Evolutionary conservation across 2,113 vertebrate species (phyloP), one percentile per base, ranked within the genome.

Genomic region (Antechinus flavipes): DNA sequence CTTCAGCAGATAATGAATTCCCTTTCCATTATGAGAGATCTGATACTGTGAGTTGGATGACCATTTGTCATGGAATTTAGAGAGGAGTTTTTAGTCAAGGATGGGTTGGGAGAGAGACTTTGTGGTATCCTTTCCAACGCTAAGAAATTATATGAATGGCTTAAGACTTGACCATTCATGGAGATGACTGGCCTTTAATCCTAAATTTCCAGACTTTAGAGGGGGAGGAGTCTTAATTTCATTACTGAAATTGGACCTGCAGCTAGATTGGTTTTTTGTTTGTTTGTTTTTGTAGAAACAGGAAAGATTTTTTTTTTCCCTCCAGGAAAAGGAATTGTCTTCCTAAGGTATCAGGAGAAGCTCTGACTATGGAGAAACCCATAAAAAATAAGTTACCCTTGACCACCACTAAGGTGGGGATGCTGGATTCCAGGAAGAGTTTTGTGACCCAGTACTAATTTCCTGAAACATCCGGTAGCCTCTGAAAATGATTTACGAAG

Each of bases 401-500:
- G 68, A 9, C 68, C n/a, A 84, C n/a, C 16, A 84, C 68, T 84
- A 42, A 84, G n/a, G n/a, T 76, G 68, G 68, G 30, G 4, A 35
- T 68, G 56, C 30, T 68, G 23, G 68, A 84, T 42, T 84, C 68
- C 22, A 42, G 68, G 35, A 76, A 35, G 68, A 76, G n/a, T 30
- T 42, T 19, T 23, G 68, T 42, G 68, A 42, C 68, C n/a, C 19
- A 22, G 19, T 84, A 42, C n/a, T 84, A 84, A 16, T 84, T 42
- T 84, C 68, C 68, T 84, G 56, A 35, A 7, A 1, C 0, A 0
- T 4, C 47, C 19, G 4, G 8, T 8, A 47, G 68, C 50, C 12
- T 19, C 2, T 47, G 46, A 68, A 90, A 16, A 4, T 0, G 2
- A 0, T 2, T 11, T 2, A 19, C 0, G 2, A 8, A 23, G 90